phyloP scores from a whole-genome alignment of 2,797 vertebrate genomes.

The Pyrocephalus nanus region DNA sequence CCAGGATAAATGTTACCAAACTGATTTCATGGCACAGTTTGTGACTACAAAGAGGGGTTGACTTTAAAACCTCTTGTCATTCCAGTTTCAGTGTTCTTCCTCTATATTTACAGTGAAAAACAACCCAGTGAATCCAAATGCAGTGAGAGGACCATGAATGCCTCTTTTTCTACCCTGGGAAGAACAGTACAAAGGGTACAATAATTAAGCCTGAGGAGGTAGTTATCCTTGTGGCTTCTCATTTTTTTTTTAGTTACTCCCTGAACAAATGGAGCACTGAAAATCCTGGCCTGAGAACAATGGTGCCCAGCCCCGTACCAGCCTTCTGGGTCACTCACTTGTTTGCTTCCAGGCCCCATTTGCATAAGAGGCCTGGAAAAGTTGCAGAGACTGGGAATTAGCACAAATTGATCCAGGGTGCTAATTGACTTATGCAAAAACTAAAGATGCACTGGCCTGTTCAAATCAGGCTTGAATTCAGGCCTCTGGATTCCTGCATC shows the following conservation, averaged over 20 bases:
- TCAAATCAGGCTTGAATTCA: slow-evolving; percentile 11
- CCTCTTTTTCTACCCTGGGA: not conserved
- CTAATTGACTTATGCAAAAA: slow-evolving; percentile 32
- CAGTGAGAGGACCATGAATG: not conserved
- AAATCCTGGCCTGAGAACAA: slow-evolving; percentile 23
- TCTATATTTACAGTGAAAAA: not conserved
- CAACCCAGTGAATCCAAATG: not conserved
- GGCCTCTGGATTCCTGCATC: not conserved
- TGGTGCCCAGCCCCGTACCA: slow-evolving; percentile 1
- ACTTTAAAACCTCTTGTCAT: not conserved
- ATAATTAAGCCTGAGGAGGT: slow-evolving; percentile 38
- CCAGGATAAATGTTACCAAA: not conserved
- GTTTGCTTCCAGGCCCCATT: slow-evolving; percentile 30
- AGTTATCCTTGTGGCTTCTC: not conserved
- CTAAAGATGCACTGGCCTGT: not conserved
- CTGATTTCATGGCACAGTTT: not conserved
- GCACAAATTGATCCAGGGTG: not conserved
- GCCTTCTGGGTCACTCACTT: slow-evolving; percentile 3
- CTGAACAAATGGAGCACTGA: slow-evolving; percentile 45
- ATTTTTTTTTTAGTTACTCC: not conserved
- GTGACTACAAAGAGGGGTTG: not conserved
- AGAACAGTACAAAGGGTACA: not conserved
- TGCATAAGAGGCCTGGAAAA: slow-evolving; percentile 44
- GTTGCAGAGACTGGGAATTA: not conserved
- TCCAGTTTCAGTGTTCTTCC: not conserved